Percentiles rank a stretch among this genome's conserved stretches.
Evolutionary conservation across 2,797 vertebrate species (phyloP).

Genomic region (Diglossa cyanea): DNA sequence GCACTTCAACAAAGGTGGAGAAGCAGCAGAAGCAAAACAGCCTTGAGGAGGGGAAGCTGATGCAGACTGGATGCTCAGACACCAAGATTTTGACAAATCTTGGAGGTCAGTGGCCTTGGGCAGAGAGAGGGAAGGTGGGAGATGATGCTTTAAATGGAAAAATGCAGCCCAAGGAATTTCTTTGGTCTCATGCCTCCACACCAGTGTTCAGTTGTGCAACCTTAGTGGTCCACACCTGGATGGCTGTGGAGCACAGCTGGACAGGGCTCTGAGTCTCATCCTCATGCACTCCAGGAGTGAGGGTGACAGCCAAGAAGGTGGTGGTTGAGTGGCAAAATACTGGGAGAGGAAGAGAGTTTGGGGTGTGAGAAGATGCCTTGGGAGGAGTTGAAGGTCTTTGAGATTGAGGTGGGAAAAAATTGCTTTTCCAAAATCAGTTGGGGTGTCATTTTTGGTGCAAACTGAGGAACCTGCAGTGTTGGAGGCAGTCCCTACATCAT

Average conservation of each 20-base stretch:
- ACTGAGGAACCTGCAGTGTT: background rate
- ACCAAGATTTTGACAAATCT: background rate
- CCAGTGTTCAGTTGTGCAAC: background rate
- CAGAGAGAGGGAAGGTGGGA: fast-evolving
- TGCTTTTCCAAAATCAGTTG: background rate
- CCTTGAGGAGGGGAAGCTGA: background rate
- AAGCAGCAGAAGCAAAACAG: background rate
- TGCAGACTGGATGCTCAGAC: background rate
- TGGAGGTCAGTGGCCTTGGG: background rate
- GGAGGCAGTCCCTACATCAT: background rate
- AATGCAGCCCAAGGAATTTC: background rate
- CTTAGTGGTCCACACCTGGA: background rate
- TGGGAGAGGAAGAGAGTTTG: background rate
- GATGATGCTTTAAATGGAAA: background rate
- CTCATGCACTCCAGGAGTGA: background rate
- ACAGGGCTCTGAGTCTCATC: background rate
- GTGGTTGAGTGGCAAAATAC: background rate
- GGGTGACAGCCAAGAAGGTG: background rate
- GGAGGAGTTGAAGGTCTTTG: background rate
- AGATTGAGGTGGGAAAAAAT: background rate
- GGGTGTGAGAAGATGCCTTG: background rate
- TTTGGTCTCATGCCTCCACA: background rate
- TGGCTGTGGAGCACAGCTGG: background rate
- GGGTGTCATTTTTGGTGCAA: background rate
- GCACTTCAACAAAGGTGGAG: background rate